Base-by-base conservation (phyloP, 2,888 invertebrate genomes). In the Eupithecia pulchellata region DNA sequence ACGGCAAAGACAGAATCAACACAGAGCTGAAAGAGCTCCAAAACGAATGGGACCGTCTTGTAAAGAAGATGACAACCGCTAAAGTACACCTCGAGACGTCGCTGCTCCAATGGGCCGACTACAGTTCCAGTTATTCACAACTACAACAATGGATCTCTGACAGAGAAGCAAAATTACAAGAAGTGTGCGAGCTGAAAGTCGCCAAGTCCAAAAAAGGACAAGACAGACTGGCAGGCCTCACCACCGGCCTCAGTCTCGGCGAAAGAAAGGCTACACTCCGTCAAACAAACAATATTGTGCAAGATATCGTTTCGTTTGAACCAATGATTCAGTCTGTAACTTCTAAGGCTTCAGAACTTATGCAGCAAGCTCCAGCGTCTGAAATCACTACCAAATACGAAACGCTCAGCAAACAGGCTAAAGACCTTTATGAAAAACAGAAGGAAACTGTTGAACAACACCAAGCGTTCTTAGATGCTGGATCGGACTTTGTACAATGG, bases 241-340 rank as follows among this genome's bases (percentile, higher is more conserved):
- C 97, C 74, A 96, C 97, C 6, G 96, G 96, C 27, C 92, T 98
- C 39, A 96, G 97, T 68, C 96, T 97, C 64, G 98, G 97, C 66
- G 98, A 98, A 88, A 95, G 98, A 68, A 98, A 98, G 90, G 98
- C 98, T 8, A 97, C 97, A 82, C 95, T 98, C 61, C 95, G 98
- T 78, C 97, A 98, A 92, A 98, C 98, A 70, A 98, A 98, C 92
- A 98, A 98, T 89, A 98, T 99, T 85, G 98, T 99, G 58, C 98
- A 99, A 93, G 99, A 99, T 91, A 99, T 99, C 85, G 98, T 98
- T 78, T 98, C 98, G 66, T 98, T 99, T 91, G 98, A 99, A 89
- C 99, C 99, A 65, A 98, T 99, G 98, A 98, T 99, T 82, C 98
- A 98, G 89, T 98, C 98, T 58, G 98, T 99, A 55, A 97, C 98